Conservation (phyloP, 53 echinoderm and acorn worm species). For the Paracentrotus lividus region DNA sequence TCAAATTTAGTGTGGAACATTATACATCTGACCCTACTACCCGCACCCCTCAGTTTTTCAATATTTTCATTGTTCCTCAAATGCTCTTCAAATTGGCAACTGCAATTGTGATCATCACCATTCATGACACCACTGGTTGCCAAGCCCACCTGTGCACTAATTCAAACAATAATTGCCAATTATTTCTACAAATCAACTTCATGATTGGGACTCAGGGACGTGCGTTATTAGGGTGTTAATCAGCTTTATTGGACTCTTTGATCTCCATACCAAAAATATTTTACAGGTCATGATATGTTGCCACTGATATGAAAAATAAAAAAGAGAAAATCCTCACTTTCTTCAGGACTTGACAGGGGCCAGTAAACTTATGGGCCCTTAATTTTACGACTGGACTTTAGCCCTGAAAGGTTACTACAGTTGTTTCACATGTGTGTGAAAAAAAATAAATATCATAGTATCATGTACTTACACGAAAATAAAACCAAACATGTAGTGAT, state of each 20-base stretch:
- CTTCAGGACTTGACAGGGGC: too few species aligned
- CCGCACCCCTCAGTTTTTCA: neutral
- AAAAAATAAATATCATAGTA: too few species aligned
- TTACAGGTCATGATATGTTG: neutral
- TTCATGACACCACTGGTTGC: neutral
- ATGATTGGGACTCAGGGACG: neutral
- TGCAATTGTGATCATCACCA: neutral
- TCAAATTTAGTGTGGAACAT: neutral
- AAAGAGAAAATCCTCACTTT: too few species aligned
- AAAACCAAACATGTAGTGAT: too few species aligned
- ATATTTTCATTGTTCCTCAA: neutral
- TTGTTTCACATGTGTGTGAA: too few species aligned
- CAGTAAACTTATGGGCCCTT: too few species aligned
- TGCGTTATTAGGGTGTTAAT: neutral
- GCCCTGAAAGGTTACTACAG: too few species aligned
- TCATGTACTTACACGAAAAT: too few species aligned
- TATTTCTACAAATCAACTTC: constrained; percentile 18
- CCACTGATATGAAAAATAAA: too few species aligned
- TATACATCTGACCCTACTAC: neutral
- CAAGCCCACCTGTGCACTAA: constrained; percentile 15
- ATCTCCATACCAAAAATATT: neutral
- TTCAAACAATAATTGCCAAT: constrained; percentile 28
- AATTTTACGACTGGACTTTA: too few species aligned
- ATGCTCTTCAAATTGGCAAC: neutral
- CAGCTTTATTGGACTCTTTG: neutral